Conservation (phyloP, 2,888 invertebrate genomes). For the Hydriomena furcata region DNA sequence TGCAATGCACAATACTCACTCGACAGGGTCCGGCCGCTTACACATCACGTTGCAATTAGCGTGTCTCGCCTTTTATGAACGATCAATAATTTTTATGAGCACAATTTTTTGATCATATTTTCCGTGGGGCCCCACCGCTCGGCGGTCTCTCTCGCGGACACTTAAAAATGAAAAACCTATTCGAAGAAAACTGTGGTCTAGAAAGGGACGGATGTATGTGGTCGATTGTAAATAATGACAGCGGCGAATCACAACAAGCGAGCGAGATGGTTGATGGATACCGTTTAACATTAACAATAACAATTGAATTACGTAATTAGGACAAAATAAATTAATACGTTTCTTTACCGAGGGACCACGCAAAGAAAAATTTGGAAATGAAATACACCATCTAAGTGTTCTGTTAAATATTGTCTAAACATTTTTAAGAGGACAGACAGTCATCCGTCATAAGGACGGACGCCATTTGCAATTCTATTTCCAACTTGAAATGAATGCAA, state of each 20-base stretch:
- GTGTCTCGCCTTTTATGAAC: conserved; percentile 71
- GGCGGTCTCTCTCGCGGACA: conserved; percentile 68
- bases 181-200: conserved; percentile 69
- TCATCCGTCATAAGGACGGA: conserved; percentile 66
- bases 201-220: conserved; percentile 73
- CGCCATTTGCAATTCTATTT: conserved; percentile 67
- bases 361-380: conserved; percentile 25
- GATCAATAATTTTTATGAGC: conserved; percentile 82
- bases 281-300: conserved; percentile 44
- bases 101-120: conserved; percentile 78
- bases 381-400: conserved; percentile 22
- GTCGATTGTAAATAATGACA: conserved; percentile 77
- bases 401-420: conserved; percentile 44
- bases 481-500: conserved; percentile 1
- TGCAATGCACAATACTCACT: conserved; percentile 60
- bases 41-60: conserved; percentile 72
- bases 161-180: conserved; percentile 80
- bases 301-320: conserved; percentile 59
- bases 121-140: conserved; percentile 64
- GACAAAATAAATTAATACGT: conserved; percentile 3
- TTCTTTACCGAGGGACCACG: conserved; percentile 20
- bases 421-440: conserved; percentile 54
- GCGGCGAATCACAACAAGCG: conserved; percentile 76
- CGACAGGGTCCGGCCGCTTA: conserved; percentile 49
- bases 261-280: conserved; percentile 62